Base-by-base conservation (phyloP, 2,888 invertebrate species). In the Drosophila pseudotalamancana region DNA sequence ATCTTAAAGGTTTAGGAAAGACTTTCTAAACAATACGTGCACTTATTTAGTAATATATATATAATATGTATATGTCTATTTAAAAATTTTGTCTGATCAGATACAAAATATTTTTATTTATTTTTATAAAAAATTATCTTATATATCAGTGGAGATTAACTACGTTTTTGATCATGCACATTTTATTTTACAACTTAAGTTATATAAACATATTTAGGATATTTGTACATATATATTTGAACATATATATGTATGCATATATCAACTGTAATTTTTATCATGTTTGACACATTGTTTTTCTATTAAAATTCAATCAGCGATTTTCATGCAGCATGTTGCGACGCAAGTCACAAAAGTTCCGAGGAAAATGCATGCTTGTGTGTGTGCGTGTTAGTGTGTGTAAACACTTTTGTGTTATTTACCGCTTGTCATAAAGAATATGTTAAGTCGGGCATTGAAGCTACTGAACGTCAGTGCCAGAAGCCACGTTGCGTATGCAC, bases 401-500 rank as follows among this genome's bases (percentile, higher is more conserved):
- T 14, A 34, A 16, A 21, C 29, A 46, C 53, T 32, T 21, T 59
- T 40, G 25, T 43, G 54, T 57, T 61, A 51, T 46, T 61, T 46
- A 42, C n/a, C 40, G 61, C 61, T 39, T 71, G 76, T 62, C 62
- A 55, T 37, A 23, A 45, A 21, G 25, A 61, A 60, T 64, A 51
- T 51, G 63, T 39, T 39, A 25, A 60, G 63, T 57, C 39, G 34
- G 35, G 54, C 32, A 45, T 40, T 35, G 29, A 46, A 34, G 34
- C 12, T 40, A 5, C 11, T 59, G 9, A 40, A 23, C 46, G 37
- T 50, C 42, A 49, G 37, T 29, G 8, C 45, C 34, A 12, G 49
- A 68, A 48, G 65, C 50, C 61, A 84, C 73, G 62, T 27, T 87
- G 85, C 80, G 87, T 87, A 84, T 87, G 69, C 81, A 84, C 77